Evolutionary conservation across 2,888 invertebrate genomes (phyloP), one percentile per base, ranked within the genome.

Genomic region (Drosophila sordidapex): DNA sequence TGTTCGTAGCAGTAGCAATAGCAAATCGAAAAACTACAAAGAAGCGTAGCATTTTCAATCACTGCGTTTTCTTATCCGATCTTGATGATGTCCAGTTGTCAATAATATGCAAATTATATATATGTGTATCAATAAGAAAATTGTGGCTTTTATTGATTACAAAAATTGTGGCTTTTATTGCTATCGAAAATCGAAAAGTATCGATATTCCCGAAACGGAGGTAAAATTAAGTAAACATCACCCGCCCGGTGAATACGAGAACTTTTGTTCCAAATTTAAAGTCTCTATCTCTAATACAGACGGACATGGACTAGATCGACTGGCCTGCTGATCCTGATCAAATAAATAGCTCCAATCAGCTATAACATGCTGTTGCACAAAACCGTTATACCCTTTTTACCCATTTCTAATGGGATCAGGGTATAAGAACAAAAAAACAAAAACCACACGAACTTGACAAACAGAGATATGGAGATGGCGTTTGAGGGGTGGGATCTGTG

Each of bases 391-490:
- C 46, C 15, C 46, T 8, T 8, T 46, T 25, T 46, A 4, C 7
- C 7, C 25, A 4, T 25, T 46, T 25, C 15, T 25, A 46, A 46
- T 46, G 15, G 46, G 46, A 15, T 46, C 27, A 56, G 29, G 25
- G 35, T 29, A 27, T 10, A 64, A 21, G 35, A 43, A 36, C 48
- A 53, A 43, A 35, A 35, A 33, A 38, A 57, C 29, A 25, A 51
- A 51, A 56, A 43, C 54, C 40, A 66, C 54, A 69, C 35, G 5
- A 54, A 54, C 53, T 35, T 21, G 25, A 46, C 25, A 46, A 46
- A 46, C 46, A 46, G 46, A 46, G 25, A 46, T 33, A 54, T 25
- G 35, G 35, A 53, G 35, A 25, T 13, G 35, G 53, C 35, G 25
- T 25, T 15, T 53, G 53, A 29, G 51, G 51, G 51, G 51, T 54